Conservation (phyloP, 2,888 invertebrate species). For the Empis livida region DNA sequence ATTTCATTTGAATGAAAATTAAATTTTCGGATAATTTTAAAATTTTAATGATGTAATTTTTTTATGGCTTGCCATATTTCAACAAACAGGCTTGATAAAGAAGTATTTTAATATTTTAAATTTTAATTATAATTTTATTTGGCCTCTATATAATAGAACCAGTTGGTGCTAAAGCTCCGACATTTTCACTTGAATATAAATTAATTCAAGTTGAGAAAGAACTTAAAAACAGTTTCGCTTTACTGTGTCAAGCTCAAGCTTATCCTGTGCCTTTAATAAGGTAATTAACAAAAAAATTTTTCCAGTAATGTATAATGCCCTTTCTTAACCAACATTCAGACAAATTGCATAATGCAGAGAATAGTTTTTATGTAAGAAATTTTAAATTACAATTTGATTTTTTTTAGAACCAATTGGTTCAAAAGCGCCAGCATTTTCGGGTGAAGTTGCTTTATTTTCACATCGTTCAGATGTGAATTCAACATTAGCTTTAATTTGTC, state of each 20-base stretch:
- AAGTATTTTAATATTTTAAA: not conserved
- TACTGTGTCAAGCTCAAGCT: slow-evolving; percentile 38
- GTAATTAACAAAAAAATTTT: slow-evolving; percentile 19
- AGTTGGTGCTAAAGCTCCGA: slow-evolving; percentile 52
- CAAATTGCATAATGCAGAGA: too few relatives aligned
- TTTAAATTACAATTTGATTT: not conserved
- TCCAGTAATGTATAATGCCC: too few relatives aligned
- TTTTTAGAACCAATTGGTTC: slow-evolving; percentile 46
- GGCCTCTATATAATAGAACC: slow-evolving; percentile 41
- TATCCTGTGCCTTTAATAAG: slow-evolving; percentile 38
- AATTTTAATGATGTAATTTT: too few relatives aligned
- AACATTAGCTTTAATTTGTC: slow-evolving; percentile 49
- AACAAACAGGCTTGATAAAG: not conserved
- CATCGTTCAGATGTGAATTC: slow-evolving; percentile 36
- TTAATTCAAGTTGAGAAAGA: slow-evolving; percentile 18
- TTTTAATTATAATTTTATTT: not conserved
- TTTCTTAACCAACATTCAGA: not conserved
- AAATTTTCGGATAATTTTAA: not conserved
- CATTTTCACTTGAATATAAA: slow-evolving; percentile 34
- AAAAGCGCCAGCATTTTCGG: slow-evolving; percentile 44
- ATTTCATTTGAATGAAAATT: not conserved
- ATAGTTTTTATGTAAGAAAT: not conserved
- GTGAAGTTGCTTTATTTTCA: slow-evolving; percentile 45
- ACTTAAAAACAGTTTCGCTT: slow-evolving; percentile 14
- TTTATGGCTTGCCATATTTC: too few relatives aligned